A percentile compares a stretch with the other conserved stretches of the same genome.
These are phyloP conservation scores for Zaprionus ornatus DNA, from an alignment of 1,140 invertebrate species.

Conservation along the genomic window DNA sequence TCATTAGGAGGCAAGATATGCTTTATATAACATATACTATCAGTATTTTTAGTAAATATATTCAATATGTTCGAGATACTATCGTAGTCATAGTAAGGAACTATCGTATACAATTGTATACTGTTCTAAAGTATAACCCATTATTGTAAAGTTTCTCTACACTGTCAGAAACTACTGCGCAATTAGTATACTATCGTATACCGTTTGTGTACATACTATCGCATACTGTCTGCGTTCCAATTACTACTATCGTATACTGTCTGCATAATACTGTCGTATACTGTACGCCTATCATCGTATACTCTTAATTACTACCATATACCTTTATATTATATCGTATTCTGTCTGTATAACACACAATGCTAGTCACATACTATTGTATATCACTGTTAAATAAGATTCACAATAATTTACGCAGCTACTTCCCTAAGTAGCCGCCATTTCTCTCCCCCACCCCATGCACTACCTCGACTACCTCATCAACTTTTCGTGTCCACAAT, in stretches of 20 bases:
- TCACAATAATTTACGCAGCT: background rate
- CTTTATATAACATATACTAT: no score
- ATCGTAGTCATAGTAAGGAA: no score
- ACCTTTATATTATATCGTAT: background rate
- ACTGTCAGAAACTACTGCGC: no score
- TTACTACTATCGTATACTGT: background rate
- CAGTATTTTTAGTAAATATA: no score
- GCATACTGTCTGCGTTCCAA: background rate
- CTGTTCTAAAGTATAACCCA: no score
- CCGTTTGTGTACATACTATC: background rate
- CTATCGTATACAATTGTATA: no score
- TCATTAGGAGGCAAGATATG: no score
- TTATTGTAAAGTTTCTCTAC: no score
- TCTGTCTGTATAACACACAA: background rate
- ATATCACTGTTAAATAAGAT: background rate
- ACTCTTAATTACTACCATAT: background rate
- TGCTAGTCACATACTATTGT: background rate
- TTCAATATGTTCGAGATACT: no score
- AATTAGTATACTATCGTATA: background rate
- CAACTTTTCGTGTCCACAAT: slow-evolving; percentile 3
- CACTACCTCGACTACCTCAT: background rate
- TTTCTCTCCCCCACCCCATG: background rate
- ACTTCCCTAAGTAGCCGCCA: background rate
- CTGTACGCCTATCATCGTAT: no score
- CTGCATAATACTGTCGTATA: background rate